These are phyloP conservation scores for Orthosia gracilis DNA, from an alignment of 2,888 invertebrate species.

Conservation along the genomic window DNA sequence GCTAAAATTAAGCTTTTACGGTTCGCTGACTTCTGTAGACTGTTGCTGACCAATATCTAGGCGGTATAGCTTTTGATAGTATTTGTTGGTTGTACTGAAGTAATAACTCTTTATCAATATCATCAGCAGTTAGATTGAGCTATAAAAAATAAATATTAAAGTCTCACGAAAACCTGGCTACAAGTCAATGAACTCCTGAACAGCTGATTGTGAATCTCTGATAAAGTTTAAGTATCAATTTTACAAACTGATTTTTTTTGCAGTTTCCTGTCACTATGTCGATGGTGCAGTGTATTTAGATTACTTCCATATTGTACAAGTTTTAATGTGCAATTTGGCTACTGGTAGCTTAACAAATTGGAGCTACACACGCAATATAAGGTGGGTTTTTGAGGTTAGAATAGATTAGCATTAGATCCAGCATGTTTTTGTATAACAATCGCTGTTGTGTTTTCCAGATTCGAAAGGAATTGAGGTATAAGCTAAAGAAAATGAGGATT, in stretches of 20 bases:
- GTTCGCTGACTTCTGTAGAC: constrained; percentile 13
- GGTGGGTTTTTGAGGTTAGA: constrained; percentile 12
- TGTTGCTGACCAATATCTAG: neutral
- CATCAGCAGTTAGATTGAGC: constrained; percentile 4
- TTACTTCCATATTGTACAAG: constrained; percentile 34
- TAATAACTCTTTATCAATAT: constrained; percentile 18
- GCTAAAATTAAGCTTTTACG: constrained; percentile 8
- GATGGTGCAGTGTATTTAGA: constrained; percentile 11
- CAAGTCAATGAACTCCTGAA: constrained; percentile 24
- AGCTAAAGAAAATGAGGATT: neutral
- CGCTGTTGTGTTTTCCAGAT: neutral
- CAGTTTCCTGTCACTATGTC: constrained; percentile 17
- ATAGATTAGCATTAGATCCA: neutral
- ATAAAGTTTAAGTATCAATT: constrained; percentile 26
- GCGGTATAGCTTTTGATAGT: neutral
- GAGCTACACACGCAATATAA: constrained; percentile 43
- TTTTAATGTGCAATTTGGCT: constrained; percentile 50
- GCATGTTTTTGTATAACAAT: neutral
- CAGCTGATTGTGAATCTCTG: constrained; percentile 14
- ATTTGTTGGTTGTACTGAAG: neutral
- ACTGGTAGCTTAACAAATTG: constrained; percentile 32
- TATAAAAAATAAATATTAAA: constrained; percentile 33
- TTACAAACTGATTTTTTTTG: constrained; percentile 12
- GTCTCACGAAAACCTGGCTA: neutral
- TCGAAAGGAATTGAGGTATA: too few species aligned